A percentile compares a stretch with the other conserved stretches of the same genome.
phyloP scores from a whole-genome alignment of 2,888 invertebrate genomes.

The Calliscelio sp. region DNA sequence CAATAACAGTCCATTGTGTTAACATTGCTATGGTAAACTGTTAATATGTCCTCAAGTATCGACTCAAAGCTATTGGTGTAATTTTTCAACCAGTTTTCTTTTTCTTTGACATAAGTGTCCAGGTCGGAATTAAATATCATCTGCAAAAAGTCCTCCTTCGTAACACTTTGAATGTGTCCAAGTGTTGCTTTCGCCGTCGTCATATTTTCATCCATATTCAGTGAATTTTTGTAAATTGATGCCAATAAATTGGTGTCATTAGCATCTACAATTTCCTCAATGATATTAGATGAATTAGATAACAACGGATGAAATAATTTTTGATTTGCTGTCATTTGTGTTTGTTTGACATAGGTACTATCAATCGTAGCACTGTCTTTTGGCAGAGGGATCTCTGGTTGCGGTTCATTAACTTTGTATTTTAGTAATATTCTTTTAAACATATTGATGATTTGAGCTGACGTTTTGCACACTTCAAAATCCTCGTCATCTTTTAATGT shows the following conservation, averaged over 20 bases:
- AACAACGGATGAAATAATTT: constrained; percentile 75
- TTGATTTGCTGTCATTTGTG: constrained; percentile 58
- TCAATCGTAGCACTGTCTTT: constrained; percentile 81
- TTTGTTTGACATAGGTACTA: constrained; percentile 77
- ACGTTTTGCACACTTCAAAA: constrained; percentile 89
- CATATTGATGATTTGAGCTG: constrained; percentile 87
- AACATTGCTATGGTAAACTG: constrained; percentile 88
- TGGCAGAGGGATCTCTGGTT: constrained; percentile 74
- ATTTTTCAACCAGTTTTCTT: constrained; percentile 89
- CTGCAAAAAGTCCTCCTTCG: constrained; percentile 88
- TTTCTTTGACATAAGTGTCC: constrained; percentile 88
- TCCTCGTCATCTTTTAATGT: constrained; percentile 90
- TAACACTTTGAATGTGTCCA: constrained; percentile 83
- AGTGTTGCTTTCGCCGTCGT: constrained; percentile 82
- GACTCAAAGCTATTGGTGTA: constrained; percentile 90
- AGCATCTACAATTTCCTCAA: constrained; percentile 89
- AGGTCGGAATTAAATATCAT: constrained; percentile 88
- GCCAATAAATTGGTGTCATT: constrained; percentile 89
- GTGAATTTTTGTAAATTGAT: constrained; percentile 88
- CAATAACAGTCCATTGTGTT: constrained; percentile 92
- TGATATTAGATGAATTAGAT: constrained; percentile 87
- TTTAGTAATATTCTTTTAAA: constrained; percentile 87
- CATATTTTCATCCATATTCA: constrained; percentile 81
- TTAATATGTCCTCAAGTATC: constrained; percentile 91
- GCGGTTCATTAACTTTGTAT: constrained; percentile 82